Conservation (phyloP, 2,888 invertebrate genomes). For the Ellobium chinense region DNA sequence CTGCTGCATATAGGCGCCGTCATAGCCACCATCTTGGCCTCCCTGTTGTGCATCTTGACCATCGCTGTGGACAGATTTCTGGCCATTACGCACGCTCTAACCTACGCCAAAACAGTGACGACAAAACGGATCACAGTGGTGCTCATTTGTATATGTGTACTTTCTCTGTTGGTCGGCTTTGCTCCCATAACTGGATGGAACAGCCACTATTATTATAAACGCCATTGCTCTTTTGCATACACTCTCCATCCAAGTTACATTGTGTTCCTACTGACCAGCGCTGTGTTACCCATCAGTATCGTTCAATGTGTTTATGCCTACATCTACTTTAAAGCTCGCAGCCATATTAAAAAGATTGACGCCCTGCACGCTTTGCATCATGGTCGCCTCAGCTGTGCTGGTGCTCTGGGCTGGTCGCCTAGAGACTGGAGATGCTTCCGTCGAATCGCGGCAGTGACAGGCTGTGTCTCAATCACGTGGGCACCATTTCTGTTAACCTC, state of each 20-base stretch:
- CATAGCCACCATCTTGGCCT: constrained; percentile 56
- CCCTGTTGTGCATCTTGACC: constrained; percentile 60
- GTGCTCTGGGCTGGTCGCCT: constrained; percentile 57
- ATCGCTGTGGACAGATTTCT: constrained; percentile 69
- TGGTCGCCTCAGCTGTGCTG: constrained; percentile 73
- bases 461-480: constrained; percentile 65
- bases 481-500: constrained; percentile 60
- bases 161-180: constrained; percentile 62
- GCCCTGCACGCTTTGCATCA: constrained; percentile 62
- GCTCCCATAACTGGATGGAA: constrained; percentile 69
- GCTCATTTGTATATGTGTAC: constrained; percentile 57
- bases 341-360: constrained; percentile 63
- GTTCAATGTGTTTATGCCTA: constrained; percentile 59
- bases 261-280: constrained; percentile 55
- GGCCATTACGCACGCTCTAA: constrained; percentile 63
- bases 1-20: constrained; percentile 61
- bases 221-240: constrained; percentile 64
- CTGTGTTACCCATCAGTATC: constrained; percentile 56
- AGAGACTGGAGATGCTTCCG: constrained; percentile 59
- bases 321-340: constrained; percentile 58
- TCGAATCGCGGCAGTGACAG: constrained; percentile 60
- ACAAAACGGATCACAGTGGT: constrained; percentile 50
- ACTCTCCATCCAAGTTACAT: constrained; percentile 59
- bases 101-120: constrained; percentile 62
- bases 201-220: background rate